Base-by-base conservation (phyloP, 2,113 vertebrate genomes). In the Tragulus kanchil region DNA sequence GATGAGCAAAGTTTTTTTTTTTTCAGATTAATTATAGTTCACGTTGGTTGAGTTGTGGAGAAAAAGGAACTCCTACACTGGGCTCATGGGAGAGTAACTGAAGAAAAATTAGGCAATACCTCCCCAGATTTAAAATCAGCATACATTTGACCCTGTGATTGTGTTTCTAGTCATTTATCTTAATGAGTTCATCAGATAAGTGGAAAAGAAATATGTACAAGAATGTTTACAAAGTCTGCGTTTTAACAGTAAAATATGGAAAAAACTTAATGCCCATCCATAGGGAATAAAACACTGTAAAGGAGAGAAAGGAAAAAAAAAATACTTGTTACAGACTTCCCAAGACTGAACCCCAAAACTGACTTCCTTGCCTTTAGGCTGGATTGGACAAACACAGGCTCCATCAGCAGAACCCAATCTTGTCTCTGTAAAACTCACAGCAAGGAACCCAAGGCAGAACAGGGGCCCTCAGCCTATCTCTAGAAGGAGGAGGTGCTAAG, bases 1-100 rank as follows among this genome's bases (percentile, higher is more conserved):
- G 90, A 96, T 48, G 95, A 97, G 81, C 48, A 31, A 58, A 97
- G 88, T 92, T 82, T 90, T 96, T 69, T 2, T 93, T 88, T 95
- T 48, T 69, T 1, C 1, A 15, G 71, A 94, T 94, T 85, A 96
- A 97, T 97, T 89, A 95, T 81, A 95, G 58, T 59, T 69, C 92
- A 56, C 31, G 67, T 71, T 84, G 78, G 94, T 36, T 85, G 65
- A 21, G 16, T 21, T 65, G 45, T 64, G 69, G 19, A 86, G 56
- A 25, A 61, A 95, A 78, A 75, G 71, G 78, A 81, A 90, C 69
- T 77, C 93, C 88, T n/a, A 86, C 84, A 62, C 61, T 62, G 50
- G 69, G 71, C 15, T 65, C 54, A 69, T 26, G 58, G 95, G 64
- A 82, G 23, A 96, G 42, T 42, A 56, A 82, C 64, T 64, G 59